Evolutionary conservation across 2,888 invertebrate genomes (phyloP), one percentile per base, ranked within the genome.

Genomic region (Volucella inanis): DNA sequence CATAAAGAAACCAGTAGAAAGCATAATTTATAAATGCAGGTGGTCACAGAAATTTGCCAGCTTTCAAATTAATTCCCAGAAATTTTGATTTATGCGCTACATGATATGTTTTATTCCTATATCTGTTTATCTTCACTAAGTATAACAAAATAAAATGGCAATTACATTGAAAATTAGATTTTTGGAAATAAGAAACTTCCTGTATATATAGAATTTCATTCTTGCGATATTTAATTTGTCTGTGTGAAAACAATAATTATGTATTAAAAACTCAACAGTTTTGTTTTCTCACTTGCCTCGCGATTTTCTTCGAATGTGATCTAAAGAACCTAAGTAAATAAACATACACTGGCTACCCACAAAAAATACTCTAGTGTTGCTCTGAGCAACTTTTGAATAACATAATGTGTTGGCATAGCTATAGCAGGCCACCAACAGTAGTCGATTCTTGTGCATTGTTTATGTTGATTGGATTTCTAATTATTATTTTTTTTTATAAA

Each of bases 141-240:
- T 22, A 22, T 43, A n/a, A 14, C 12, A 31, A 47, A 15, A 52
- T 14, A 61, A 45, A 62, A 55, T 62, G 22, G 49, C 41, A 47
- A 43, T 62, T 57, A 45, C 14, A 70, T 75, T 70, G 74, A 68
- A 79, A 65, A 71, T 49, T 9, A 74, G 49, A 70, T 45, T 80
- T 71, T 71, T 64, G 14, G 84, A 80, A 80, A 85, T 71, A 64
- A 71, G 80, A 85, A 64, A 85, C 84, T 80, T 84, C 80, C 84
- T 76, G 75, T 76, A 62, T 64, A 55, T 71, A 67, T 31, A 15
- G 15, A 67, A 45, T 59, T 43, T 3, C n/a, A 41, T 61, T 59
- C 57, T 62, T 59, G 67, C 52, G 72, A 47, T 50, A 41, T 49
- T 61, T 61, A 43, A 68, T 43, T 45, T 31, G 71, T 65, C 71